A percentile compares a stretch with the other conserved stretches of the same genome.
These are phyloP conservation scores for Mormyrops attenuatus DNA, from an alignment of 2,797 vertebrate genomes.

Conservation along the genomic window DNA sequence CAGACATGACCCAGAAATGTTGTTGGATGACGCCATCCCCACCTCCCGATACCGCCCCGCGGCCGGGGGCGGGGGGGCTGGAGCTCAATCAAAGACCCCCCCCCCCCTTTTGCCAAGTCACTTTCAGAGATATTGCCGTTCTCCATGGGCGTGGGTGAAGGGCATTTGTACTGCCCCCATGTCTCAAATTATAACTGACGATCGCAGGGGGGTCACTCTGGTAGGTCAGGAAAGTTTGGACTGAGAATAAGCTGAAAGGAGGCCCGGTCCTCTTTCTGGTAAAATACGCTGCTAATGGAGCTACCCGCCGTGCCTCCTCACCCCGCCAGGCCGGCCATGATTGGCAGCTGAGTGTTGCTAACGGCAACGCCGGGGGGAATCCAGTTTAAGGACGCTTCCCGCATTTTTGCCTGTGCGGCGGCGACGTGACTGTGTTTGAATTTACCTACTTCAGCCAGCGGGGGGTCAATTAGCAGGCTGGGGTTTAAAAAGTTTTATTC, in stretches of 20 bases:
- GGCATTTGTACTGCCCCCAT: constrained; percentile 28
- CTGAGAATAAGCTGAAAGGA: background rate
- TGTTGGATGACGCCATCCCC: background rate
- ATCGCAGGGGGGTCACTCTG: constrained; percentile 28
- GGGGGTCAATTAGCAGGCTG: background rate
- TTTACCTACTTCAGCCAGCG: background rate
- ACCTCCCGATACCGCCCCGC: too few relatives aligned
- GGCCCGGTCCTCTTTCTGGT: background rate
- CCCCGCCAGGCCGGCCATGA: background rate
- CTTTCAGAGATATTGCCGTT: background rate
- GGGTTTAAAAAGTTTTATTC: background rate
- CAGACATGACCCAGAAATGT: background rate
- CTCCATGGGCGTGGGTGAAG: background rate
- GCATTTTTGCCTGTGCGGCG: background rate
- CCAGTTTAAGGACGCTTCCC: background rate
- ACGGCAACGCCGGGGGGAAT: background rate
- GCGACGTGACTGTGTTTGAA: background rate
- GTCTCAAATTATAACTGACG: constrained; percentile 17
- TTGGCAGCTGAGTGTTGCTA: background rate
- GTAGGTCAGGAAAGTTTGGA: background rate
- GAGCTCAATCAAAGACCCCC: background rate
- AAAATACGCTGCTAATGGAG: background rate
- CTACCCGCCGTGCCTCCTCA: background rate
- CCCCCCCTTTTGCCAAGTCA: background rate
- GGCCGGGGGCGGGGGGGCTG: background rate